Evolutionary conservation across 1,140 invertebrate species (phyloP).

Genomic region (Ips typographus): DNA sequence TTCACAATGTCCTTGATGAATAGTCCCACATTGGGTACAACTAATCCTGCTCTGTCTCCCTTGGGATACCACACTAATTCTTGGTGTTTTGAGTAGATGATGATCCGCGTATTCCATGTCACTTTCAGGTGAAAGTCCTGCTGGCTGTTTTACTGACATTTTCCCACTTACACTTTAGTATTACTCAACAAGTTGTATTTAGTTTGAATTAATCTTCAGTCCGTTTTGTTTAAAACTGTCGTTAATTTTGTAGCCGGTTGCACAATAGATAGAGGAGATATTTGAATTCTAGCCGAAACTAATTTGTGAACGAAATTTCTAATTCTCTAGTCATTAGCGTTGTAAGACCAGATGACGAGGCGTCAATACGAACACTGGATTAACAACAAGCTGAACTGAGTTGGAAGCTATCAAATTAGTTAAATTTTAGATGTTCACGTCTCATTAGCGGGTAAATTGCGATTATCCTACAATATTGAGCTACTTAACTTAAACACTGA

Average conservation of each 20-base stretch:
- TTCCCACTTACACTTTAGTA: not conserved
- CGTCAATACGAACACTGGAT: slow-evolving; percentile 18
- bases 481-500: too few species aligned
- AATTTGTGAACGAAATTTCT: too few species aligned
- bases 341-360: slow-evolving; percentile 10
- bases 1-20: slow-evolving; percentile 38
- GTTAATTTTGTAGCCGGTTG: too few species aligned
- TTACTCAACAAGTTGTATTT: too few species aligned
- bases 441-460: not conserved
- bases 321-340: not conserved
- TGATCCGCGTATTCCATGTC: slow-evolving; percentile 23
- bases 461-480: not conserved
- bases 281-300: too few species aligned
- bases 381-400: slow-evolving; percentile 6
- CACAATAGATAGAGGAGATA: too few species aligned
- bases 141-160: slow-evolving; percentile 3
- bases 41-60: slow-evolving; percentile 36
- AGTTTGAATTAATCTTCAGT: too few species aligned
- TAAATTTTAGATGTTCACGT: not conserved
- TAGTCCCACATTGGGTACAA: slow-evolving; percentile 40
- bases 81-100: slow-evolving; percentile 12
- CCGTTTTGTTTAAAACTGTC: too few species aligned
- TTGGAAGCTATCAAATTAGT: slow-evolving; percentile 16
- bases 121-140: slow-evolving; percentile 17
- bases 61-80: slow-evolving; percentile 29